Conservation (phyloP, 2,113 vertebrate species). For the Thalassarche chlororhynchos region DNA sequence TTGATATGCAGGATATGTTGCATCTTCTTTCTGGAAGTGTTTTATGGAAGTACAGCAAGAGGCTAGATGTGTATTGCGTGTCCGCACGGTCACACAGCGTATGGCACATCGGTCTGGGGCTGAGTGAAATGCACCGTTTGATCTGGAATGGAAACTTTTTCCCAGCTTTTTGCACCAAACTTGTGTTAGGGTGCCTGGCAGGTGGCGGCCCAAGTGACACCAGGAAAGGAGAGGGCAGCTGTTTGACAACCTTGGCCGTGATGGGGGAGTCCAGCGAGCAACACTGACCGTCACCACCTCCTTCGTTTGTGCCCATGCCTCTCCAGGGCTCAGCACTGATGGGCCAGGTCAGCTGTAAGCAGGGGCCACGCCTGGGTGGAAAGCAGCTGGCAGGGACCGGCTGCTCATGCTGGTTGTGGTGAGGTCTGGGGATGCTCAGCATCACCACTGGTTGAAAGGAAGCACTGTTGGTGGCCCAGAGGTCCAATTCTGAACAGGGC, state of each 20-base stretch:
- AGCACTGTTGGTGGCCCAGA: not conserved
- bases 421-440: not conserved
- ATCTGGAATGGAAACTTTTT: not conserved
- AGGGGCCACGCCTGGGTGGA: not conserved
- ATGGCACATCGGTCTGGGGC: not conserved
- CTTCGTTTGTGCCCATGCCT: accelerated
- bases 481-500: not conserved
- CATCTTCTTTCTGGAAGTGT: not conserved
- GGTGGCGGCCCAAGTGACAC: not conserved
- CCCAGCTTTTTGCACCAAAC: not conserved
- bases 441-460: not conserved
- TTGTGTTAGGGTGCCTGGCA: not conserved
- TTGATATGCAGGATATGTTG: not conserved
- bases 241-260: not conserved
- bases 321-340: not conserved
- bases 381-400: accelerated
- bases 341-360: not conserved
- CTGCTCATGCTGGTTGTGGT: not conserved
- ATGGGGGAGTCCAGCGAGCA: not conserved
- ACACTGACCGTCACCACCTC: not conserved
- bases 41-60: not conserved
- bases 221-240: not conserved
- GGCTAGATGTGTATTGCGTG: not conserved
- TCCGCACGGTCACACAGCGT: accelerated
- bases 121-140: not conserved